These are phyloP conservation scores for Argopecten irradians DNA, from an alignment of 1,140 invertebrate genomes.

Conservation along the genomic window DNA sequence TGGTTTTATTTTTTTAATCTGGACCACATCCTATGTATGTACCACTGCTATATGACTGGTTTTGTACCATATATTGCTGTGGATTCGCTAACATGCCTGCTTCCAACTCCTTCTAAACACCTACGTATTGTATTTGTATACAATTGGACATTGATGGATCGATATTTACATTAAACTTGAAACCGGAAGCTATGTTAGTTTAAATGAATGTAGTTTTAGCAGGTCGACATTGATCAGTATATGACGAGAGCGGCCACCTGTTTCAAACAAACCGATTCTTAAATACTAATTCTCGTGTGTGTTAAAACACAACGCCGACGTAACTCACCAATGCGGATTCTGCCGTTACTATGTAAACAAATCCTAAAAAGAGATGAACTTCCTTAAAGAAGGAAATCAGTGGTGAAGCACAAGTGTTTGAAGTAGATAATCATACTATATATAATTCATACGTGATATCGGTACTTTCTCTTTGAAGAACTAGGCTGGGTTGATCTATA, in stretches of 20 bases:
- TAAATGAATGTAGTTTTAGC: not conserved
- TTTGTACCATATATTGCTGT: no score
- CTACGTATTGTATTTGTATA: not conserved
- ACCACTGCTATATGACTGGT: no score
- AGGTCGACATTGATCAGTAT: not conserved
- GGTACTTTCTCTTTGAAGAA: not conserved
- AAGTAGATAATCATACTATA: not conserved
- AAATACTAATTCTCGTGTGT: not conserved
- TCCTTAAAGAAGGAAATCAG: not conserved
- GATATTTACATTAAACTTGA: conserved; percentile 23
- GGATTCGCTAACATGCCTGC: no score
- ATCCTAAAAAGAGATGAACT: not conserved
- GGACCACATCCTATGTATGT: no score
- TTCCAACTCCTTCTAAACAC: no score
- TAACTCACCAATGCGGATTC: no score
- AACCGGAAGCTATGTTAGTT: conserved; percentile 16
- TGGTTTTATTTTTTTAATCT: no score
- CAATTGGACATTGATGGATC: conserved; percentile 21
- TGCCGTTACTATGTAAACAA: not conserved
- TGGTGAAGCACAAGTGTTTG: not conserved
- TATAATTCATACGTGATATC: not conserved
- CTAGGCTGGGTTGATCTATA: not conserved
- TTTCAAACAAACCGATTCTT: not conserved
- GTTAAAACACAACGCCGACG: no score
- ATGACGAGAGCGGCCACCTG: not conserved